Base-by-base conservation (phyloP, 1,140 invertebrate species). In the Anagrus nilaparvatae region DNA sequence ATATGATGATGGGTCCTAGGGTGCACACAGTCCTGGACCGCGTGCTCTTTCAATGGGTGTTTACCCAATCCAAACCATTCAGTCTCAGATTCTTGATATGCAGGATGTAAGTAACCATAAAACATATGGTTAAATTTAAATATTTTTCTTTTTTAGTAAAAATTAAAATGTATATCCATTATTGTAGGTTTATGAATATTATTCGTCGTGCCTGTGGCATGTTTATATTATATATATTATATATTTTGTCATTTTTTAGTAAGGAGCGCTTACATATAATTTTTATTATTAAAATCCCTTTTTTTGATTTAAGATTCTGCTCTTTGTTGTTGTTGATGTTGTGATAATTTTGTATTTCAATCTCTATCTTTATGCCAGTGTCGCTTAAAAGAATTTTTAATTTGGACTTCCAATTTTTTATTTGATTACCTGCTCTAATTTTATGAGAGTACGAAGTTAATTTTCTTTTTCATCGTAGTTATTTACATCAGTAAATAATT, bases 21-120 rank as follows among this genome's bases (percentile, higher is more conserved):
- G 87, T 68, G 78, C 83, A 58, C 83, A 84, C 63, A 89, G 87
- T 65, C 86, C 87, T 65, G 85, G 81, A 72, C 82, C 82, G 63
- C 80, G 85, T 61, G 80, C 80, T 58, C 77, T 84, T 48, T 84
- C 85, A 50, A 83, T 89, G 79, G 87, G 87, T 53, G 76, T 83
- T 65, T 90, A 84, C 70, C 86, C 84, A 54, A 82, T 89, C 65
- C 81, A 88, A 72, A 80, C 78, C 71, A 75, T 91, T 66, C 79
- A 81, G 66, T 89, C 86, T 56, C 76, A 78, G 72, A 85, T 89
- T 64, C 75, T 86, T 65, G 77, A 80, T 65, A 79, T 79, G 63
- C 76, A 85, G 65, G 80, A 87, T 76, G 88, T 91, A 87, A 91
- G 87, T 87, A 67, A 36, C 41, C 29, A 44, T 18, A 33, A 39